These are phyloP conservation scores for Sphenodon punctatus DNA, from an alignment of 2,797 vertebrate genomes.

Conservation along the genomic window DNA sequence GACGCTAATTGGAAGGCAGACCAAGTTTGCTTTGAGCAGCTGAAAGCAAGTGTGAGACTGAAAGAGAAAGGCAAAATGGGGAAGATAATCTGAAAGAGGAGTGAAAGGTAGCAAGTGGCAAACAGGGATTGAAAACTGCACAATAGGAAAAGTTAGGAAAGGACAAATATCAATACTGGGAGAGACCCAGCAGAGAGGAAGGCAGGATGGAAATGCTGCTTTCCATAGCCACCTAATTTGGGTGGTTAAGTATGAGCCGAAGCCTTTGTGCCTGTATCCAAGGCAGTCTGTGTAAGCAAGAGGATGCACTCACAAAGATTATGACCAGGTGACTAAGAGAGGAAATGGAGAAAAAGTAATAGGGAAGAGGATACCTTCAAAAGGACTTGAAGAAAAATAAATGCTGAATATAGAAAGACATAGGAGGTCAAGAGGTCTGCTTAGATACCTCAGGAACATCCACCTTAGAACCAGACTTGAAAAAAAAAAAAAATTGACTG, in stretches of 20 bases:
- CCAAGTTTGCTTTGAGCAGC: neutral
- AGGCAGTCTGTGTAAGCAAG: neutral
- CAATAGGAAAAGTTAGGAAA: neutral
- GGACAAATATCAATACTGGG: neutral
- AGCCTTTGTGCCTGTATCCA: neutral
- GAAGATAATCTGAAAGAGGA: slow-evolving; percentile 7
- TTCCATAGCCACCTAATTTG: neutral
- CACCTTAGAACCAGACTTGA: no score
- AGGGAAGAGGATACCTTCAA: no score
- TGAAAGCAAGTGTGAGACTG: neutral
- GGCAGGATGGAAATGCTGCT: neutral
- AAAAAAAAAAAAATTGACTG: no score
- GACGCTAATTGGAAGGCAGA: slow-evolving; percentile 33
- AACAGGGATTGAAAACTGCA: neutral
- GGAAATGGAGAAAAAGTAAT: neutral
- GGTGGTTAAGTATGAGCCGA: neutral
- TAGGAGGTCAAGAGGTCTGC: neutral
- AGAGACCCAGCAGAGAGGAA: neutral
- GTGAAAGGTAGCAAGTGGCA: neutral
- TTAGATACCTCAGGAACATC: neutral
- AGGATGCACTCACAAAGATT: neutral
- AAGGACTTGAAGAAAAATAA: no score
- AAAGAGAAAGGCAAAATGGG: neutral
- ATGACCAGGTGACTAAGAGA: neutral
- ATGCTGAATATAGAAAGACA: neutral